These are phyloP conservation scores for Leptinotarsa rubiginosa DNA, from an alignment of 2,888 invertebrate genomes.

Conservation along the genomic window DNA sequence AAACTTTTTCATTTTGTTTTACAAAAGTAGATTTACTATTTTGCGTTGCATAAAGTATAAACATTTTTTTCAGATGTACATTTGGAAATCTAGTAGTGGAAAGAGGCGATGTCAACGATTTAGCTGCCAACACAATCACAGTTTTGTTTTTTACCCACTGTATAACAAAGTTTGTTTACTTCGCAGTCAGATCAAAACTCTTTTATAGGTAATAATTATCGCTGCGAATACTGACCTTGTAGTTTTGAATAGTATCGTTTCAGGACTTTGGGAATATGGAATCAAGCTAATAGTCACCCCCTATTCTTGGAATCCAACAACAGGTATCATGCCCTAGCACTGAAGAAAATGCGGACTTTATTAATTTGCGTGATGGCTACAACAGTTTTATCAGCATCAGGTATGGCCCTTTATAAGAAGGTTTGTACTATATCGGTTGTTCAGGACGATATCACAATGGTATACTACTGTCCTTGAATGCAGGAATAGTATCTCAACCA, in stretches of 20 bases:
- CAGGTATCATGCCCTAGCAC: constrained; percentile 77
- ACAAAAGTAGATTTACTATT: not conserved
- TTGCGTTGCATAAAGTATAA: no score
- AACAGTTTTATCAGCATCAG: constrained; percentile 72
- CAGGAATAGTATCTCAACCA: no score
- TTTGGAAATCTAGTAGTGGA: constrained; percentile 78
- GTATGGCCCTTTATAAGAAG: constrained; percentile 59
- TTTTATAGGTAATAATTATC: constrained; percentile 74
- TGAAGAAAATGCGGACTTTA: constrained; percentile 81
- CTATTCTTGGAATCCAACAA: constrained; percentile 84
- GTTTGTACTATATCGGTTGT: no score
- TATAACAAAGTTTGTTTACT: constrained; percentile 79
- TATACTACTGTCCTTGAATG: no score
- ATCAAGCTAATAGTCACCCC: constrained; percentile 86
- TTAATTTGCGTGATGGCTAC: constrained; percentile 75
- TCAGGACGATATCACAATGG: no score
- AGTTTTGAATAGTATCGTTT: constrained; percentile 35
- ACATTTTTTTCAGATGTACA: constrained; percentile 65
- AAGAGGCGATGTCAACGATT: constrained; percentile 79
- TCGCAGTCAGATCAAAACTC: constrained; percentile 78
- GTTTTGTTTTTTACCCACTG: constrained; percentile 84
- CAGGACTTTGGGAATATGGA: constrained; percentile 85
- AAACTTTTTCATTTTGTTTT: not conserved
- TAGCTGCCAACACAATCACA: constrained; percentile 83
- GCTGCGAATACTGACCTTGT: not conserved